A percentile compares a stretch with the other conserved stretches of the same genome.
Evolutionary conservation across 2,113 vertebrate genomes (phyloP).

Genomic region (Barnardius zonarius): DNA sequence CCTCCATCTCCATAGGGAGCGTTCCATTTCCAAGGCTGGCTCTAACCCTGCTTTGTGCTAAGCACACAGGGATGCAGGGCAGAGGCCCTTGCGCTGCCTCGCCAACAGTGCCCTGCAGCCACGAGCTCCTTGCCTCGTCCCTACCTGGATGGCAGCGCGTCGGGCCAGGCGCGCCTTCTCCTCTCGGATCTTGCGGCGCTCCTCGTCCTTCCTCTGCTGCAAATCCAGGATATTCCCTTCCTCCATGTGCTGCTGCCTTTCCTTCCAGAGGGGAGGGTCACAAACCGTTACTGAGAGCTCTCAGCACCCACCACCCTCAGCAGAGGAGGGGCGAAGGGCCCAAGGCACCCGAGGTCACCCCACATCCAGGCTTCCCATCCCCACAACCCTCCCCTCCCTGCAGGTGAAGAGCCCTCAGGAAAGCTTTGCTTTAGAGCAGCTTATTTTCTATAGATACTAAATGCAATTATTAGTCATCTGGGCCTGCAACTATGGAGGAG

Average conservation of each 20-base stretch:
- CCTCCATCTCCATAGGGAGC: neutral
- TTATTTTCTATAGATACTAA: neutral
- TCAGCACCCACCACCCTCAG: neutral
- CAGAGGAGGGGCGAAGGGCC: neutral
- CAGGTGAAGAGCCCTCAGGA: neutral
- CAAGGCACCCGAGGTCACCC: neutral
- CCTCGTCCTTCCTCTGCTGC: conserved; percentile 75
- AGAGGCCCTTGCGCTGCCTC: neutral
- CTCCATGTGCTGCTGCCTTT: conserved; percentile 73
- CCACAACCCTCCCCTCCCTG: neutral
- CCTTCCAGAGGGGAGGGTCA: conserved; percentile 62
- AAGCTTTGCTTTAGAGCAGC: neutral
- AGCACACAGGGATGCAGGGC: neutral
- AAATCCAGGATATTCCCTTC: conserved; percentile 66
- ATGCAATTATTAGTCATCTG: neutral
- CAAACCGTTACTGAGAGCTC: neutral
- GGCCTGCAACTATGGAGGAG: neutral
- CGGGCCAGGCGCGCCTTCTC: conserved; percentile 88
- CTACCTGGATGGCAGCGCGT: conserved; percentile 85
- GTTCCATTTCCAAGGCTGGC: neutral
- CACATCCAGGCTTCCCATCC: neutral
- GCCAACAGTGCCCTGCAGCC: accelerated
- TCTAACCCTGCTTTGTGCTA: neutral
- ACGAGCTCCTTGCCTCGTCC: neutral
- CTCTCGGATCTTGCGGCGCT: conserved; percentile 83